Conservation (phyloP, 1,140 invertebrate species). For the Drosophila baimaii region DNA sequence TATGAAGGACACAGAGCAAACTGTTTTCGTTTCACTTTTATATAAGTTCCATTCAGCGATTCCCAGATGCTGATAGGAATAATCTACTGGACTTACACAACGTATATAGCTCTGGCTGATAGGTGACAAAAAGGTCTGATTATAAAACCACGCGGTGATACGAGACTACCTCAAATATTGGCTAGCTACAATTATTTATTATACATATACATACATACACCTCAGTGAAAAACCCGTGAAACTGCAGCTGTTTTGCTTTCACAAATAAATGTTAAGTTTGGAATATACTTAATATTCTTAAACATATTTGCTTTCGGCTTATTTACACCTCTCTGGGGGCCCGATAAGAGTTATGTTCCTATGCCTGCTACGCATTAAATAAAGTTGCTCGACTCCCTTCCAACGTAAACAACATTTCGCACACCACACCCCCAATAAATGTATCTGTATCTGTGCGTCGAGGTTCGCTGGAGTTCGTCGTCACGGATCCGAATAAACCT, state of each 20-base stretch:
- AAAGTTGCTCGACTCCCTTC: constrained; percentile 32
- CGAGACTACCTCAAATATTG: constrained; percentile 32
- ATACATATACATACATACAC: neutral
- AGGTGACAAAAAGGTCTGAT: constrained; percentile 12
- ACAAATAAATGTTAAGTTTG: constrained; percentile 18
- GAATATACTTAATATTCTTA: constrained; percentile 17
- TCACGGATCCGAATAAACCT: constrained; percentile 26
- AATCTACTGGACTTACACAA: constrained; percentile 36
- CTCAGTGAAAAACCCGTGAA: constrained; percentile 2
- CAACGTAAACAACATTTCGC: constrained; percentile 43
- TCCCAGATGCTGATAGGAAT: constrained; percentile 29
- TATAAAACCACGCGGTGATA: constrained; percentile 24
- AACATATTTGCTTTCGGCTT: constrained; percentile 22
- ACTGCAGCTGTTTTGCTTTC: constrained; percentile 35
- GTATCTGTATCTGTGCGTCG: constrained; percentile 14
- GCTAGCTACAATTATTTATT: neutral
- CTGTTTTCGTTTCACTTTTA: constrained; percentile 17
- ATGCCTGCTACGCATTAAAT: constrained; percentile 47
- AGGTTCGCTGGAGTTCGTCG: constrained; percentile 44
- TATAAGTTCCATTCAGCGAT: constrained; percentile 16
- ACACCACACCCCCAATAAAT: neutral
- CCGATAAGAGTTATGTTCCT: constrained; percentile 50
- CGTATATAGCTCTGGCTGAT: neutral
- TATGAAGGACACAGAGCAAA: constrained; percentile 8
- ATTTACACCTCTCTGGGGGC: constrained; percentile 14